Conservation (phyloP, 1,140 invertebrate species). For the Drosophila pseudoananassae region DNA sequence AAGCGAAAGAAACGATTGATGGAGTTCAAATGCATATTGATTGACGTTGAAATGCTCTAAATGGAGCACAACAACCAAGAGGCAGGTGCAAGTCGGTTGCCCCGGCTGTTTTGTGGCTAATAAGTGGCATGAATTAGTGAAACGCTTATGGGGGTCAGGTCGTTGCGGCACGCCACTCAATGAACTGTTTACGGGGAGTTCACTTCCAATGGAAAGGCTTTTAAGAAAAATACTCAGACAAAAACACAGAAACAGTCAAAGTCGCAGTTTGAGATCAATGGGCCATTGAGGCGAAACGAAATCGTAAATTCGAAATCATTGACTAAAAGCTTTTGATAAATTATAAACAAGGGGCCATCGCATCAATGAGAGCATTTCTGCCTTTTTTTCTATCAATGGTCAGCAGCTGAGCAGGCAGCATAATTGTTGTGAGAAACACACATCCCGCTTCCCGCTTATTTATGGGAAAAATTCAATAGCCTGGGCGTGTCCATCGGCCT, state of each 20-base stretch:
- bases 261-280: slow-evolving; percentile 58
- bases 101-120: slow-evolving; percentile 59
- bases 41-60: slow-evolving; percentile 79
- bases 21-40: slow-evolving; percentile 80
- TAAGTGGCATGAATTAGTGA: slow-evolving; percentile 80
- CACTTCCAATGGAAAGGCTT: slow-evolving; percentile 55
- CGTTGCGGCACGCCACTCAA: slow-evolving; percentile 67
- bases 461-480: slow-evolving; percentile 63
- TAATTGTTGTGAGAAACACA: slow-evolving; percentile 76
- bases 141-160: slow-evolving; percentile 75
- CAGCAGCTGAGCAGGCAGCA: slow-evolving; percentile 32
- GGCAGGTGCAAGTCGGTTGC: slow-evolving; percentile 68
- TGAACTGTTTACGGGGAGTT: slow-evolving; percentile 62
- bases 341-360: slow-evolving; percentile 52
- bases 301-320: slow-evolving; percentile 81
- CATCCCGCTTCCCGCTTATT: slow-evolving; percentile 36
- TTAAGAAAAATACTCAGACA: slow-evolving; percentile 18
- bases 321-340: slow-evolving; percentile 83
- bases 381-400: slow-evolving; percentile 61
- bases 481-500: slow-evolving; percentile 67
- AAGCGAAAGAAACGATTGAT: slow-evolving; percentile 64
- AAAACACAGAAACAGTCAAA: slow-evolving; percentile 29
- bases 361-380: slow-evolving; percentile 50
- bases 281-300: slow-evolving; percentile 71
- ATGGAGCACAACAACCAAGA: slow-evolving; percentile 62